A percentile compares a stretch with the other conserved stretches of the same genome.
Conservation (phyloP, 1,140 invertebrate species). For the Brachionus calyciflorus region DNA sequence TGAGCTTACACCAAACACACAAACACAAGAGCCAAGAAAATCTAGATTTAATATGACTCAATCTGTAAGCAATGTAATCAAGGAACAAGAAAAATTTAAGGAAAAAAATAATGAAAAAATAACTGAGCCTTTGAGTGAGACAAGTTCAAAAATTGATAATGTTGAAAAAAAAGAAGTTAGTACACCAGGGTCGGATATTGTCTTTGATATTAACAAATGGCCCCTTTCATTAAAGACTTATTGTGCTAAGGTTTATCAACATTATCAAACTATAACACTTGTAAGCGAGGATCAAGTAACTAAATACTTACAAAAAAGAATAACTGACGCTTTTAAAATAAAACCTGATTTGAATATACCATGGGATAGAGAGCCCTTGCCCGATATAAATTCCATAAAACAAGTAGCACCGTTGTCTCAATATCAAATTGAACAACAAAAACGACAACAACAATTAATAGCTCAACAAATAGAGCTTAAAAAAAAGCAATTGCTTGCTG, state of each 20-base stretch:
- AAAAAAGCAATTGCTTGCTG: background rate
- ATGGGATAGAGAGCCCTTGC: slow-evolving; percentile 29
- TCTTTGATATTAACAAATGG: slow-evolving; percentile 47
- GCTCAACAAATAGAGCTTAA: slow-evolving; percentile 18
- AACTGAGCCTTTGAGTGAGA: background rate
- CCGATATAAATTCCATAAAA: slow-evolving; percentile 1
- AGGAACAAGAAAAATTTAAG: slow-evolving; percentile 5
- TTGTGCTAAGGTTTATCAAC: slow-evolving; percentile 44
- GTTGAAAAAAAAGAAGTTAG: slow-evolving; percentile 21
- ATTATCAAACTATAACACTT: slow-evolving; percentile 27
- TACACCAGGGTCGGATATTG: slow-evolving; percentile 5
- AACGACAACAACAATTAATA: slow-evolving; percentile 6
- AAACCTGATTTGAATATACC: slow-evolving; percentile 2
- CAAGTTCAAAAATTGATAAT: background rate
- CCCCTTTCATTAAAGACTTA: slow-evolving; percentile 6
- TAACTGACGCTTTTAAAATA: slow-evolving; percentile 39
- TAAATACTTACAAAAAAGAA: slow-evolving; percentile 44
- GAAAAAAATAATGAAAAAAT: background rate
- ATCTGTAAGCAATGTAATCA: background rate
- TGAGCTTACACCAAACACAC: too few species aligned
- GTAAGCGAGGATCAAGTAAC: slow-evolving; percentile 45
- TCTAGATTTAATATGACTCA: background rate
- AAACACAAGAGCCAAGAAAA: background rate
- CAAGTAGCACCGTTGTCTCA: slow-evolving; percentile 38
- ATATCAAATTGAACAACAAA: slow-evolving; percentile 38